Conservation (phyloP, 2,113 vertebrate genomes). For the Corythoichthys haematopterus region DNA sequence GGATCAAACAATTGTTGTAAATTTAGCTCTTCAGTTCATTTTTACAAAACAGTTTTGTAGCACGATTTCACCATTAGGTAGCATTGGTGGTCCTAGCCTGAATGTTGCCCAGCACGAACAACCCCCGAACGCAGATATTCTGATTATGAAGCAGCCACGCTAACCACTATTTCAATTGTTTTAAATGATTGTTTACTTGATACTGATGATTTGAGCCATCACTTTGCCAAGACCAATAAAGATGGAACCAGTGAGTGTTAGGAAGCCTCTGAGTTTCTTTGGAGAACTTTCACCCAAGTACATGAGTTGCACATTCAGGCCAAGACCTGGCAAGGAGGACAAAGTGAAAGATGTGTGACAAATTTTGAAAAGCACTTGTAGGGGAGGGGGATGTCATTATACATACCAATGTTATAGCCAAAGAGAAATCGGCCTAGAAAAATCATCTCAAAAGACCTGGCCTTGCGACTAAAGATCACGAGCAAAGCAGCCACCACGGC, state of each 20-base stretch:
- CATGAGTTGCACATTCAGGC: slow-evolving; percentile 68
- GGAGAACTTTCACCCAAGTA: slow-evolving; percentile 74
- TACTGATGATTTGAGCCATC: slow-evolving; percentile 69
- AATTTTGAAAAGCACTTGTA: too few relatives aligned
- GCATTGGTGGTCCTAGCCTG: too few relatives aligned
- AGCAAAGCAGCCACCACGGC: slow-evolving; percentile 67
- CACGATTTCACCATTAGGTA: too few relatives aligned
- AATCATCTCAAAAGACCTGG: slow-evolving; percentile 77
- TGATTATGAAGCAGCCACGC: too few relatives aligned
- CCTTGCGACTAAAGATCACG: slow-evolving; percentile 65
- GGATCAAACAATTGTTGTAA: too few relatives aligned
- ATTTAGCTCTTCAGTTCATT: too few relatives aligned
- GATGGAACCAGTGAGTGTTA: slow-evolving; percentile 59
- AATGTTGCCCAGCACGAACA: too few relatives aligned
- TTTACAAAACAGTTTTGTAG: too few relatives aligned
- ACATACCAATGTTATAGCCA: slow-evolving; percentile 73
- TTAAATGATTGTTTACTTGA: slow-evolving; percentile 59
- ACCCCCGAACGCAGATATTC: too few relatives aligned
- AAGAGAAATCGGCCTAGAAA: slow-evolving; percentile 70
- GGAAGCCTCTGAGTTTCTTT: slow-evolving; percentile 70
- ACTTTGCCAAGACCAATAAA: slow-evolving; percentile 75
- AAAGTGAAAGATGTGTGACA: neutral
- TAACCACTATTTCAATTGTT: neutral
- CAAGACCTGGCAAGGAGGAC: slow-evolving; percentile 58
- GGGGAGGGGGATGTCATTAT: too few relatives aligned